These are phyloP conservation scores for Bufo gargarizans DNA, from an alignment of 2,113 vertebrate species.

Conservation along the genomic window DNA sequence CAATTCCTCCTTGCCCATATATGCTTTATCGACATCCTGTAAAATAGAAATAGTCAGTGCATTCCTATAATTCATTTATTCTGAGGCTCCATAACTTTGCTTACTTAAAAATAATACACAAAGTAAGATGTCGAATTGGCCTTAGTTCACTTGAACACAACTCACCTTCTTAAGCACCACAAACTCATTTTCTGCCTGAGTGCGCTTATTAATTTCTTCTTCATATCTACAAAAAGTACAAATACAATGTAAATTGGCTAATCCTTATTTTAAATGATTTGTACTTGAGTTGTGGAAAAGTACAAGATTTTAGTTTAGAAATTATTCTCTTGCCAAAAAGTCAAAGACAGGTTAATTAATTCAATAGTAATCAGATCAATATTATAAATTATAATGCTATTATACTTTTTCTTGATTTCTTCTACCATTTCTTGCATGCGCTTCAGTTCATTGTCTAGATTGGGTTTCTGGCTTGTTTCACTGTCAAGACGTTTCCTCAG, in stretches of 20 bases:
- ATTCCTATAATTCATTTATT: not conserved
- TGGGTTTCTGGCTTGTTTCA: slow-evolving; percentile 71
- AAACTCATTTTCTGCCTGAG: slow-evolving; percentile 87
- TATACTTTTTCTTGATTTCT: slow-evolving; percentile 81
- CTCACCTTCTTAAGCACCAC: slow-evolving; percentile 87
- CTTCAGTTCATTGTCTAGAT: slow-evolving; percentile 73
- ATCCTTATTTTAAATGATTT: too few relatives aligned
- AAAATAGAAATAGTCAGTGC: not conserved
- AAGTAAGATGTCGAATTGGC: too few relatives aligned
- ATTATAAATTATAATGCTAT: too few relatives aligned
- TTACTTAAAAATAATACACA: too few relatives aligned
- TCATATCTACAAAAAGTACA: slow-evolving; percentile 74
- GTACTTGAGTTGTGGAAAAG: too few relatives aligned
- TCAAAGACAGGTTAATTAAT: not conserved
- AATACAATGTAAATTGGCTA: too few relatives aligned
- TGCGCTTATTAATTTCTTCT: slow-evolving; percentile 88
- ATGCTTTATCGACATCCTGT: slow-evolving; percentile 79
- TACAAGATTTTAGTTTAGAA: too few relatives aligned
- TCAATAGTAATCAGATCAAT: too few relatives aligned
- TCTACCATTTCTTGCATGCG: slow-evolving; percentile 79
- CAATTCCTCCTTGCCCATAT: slow-evolving; percentile 75
- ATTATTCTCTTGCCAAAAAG: not conserved
- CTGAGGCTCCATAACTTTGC: too few relatives aligned
- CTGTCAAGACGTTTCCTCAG: slow-evolving; percentile 73
- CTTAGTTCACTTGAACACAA: not conserved